These are phyloP conservation scores for Himantopus leucocephalus DNA, from an alignment of 2,113 vertebrate genomes.

Conservation along the genomic window DNA sequence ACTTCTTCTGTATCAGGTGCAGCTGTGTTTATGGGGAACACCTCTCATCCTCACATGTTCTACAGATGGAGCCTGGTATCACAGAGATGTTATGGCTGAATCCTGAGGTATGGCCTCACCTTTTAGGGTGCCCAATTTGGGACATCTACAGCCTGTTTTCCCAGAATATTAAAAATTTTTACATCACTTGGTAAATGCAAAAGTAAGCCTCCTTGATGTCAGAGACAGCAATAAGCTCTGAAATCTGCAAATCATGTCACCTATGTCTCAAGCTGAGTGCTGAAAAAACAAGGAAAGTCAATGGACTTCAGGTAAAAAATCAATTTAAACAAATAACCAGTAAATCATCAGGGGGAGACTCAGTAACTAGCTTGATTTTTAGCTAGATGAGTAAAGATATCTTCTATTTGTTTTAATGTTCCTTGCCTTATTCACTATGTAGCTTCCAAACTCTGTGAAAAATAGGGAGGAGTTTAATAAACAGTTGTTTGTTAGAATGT, in stretches of 20 bases:
- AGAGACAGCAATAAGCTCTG: neutral
- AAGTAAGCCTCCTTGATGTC: neutral
- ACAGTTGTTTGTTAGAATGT: neutral
- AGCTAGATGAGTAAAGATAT: neutral
- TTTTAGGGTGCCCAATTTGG: neutral
- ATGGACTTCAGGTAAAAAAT: neutral
- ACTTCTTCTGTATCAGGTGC: neutral
- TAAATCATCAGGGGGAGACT: neutral
- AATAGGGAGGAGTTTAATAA: neutral
- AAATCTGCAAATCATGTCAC: neutral
- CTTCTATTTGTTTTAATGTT: neutral
- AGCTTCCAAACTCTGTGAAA: neutral
- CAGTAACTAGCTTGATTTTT: neutral
- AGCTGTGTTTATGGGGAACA: neutral
- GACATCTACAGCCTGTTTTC: neutral
- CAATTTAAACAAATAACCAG: neutral
- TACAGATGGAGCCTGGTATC: neutral
- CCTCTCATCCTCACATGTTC: rapidly evolving
- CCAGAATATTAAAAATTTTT: neutral
- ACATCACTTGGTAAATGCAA: neutral
- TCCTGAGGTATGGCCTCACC: neutral
- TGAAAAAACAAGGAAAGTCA: neutral
- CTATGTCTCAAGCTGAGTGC: neutral
- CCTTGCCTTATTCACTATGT: neutral
- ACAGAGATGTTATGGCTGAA: neutral